These are phyloP conservation scores for Todiramphus chloris DNA, from an alignment of 2,113 vertebrate species.

Conservation along the genomic window DNA sequence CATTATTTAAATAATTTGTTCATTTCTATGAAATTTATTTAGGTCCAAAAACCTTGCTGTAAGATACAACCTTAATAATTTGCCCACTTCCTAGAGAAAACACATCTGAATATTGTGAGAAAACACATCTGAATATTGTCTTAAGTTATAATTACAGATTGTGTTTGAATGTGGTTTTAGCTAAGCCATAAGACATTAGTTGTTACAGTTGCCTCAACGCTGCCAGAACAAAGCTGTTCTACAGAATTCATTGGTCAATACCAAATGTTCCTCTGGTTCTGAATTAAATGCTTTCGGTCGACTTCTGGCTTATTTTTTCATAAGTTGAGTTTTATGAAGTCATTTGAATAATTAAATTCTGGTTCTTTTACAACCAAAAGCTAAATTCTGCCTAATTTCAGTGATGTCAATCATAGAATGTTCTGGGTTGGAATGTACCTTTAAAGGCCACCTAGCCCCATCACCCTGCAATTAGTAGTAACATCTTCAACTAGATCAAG, in stretches of 20 bases:
- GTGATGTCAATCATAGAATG: background rate
- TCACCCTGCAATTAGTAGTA: background rate
- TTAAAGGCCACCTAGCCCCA: background rate
- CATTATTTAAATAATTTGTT: background rate
- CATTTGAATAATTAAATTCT: background rate
- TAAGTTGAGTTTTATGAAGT: background rate
- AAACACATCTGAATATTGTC: background rate
- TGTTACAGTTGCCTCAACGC: background rate
- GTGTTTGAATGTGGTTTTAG: background rate
- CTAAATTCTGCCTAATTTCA: background rate
- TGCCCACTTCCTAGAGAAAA: background rate
- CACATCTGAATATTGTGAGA: background rate
- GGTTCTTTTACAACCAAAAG: background rate
- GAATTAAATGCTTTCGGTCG: too few relatives aligned
- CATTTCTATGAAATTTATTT: background rate
- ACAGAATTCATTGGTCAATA: background rate
- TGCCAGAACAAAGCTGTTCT: background rate
- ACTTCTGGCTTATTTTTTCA: background rate
- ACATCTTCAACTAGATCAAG: background rate
- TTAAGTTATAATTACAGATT: background rate
- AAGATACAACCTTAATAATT: background rate
- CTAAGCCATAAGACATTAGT: background rate
- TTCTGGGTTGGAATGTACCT: background rate
- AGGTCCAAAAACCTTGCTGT: background rate
- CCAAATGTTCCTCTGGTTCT: background rate